Evolutionary conservation across 2,888 invertebrate species (phyloP).

Genomic region (Tiliacea citrago): DNA sequence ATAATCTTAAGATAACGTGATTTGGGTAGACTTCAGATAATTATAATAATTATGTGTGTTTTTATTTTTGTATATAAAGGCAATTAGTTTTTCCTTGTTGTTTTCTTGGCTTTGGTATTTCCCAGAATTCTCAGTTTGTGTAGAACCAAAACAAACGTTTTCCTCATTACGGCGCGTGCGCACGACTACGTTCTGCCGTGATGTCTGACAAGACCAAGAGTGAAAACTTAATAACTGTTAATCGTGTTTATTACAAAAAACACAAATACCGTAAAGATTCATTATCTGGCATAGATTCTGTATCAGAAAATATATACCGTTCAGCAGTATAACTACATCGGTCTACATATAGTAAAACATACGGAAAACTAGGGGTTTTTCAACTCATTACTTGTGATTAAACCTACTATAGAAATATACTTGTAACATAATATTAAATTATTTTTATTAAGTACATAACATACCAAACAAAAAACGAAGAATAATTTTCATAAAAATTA

Average conservation of each 20-base stretch:
- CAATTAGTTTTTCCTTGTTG: conserved; percentile 29
- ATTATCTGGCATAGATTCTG: conserved; percentile 11
- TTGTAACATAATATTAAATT: not conserved
- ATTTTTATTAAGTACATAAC: not conserved
- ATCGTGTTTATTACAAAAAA: conserved; percentile 25
- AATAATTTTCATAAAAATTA: not conserved
- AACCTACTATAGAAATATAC: not conserved
- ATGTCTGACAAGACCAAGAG: conserved; percentile 27
- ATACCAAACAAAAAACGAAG: not conserved
- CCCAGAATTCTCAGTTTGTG: conserved; percentile 29
- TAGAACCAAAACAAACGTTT: conserved; percentile 36
- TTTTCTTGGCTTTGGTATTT: conserved; percentile 47
- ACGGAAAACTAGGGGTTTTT: conserved; percentile 20
- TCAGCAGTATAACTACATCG: not conserved
- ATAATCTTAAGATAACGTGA: not conserved
- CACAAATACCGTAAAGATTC: conserved; percentile 27
- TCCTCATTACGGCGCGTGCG: conserved; percentile 43
- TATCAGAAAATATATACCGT: conserved; percentile 32
- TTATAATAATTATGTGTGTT: not conserved
- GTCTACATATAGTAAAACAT: not conserved
- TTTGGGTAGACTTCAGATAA: conserved; percentile 14
- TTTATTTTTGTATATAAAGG: conserved; percentile 4
- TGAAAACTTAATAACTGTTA: conserved; percentile 37
- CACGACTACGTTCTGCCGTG: conserved; percentile 16
- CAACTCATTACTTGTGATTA: not conserved